phyloP scores from a whole-genome alignment of 2,113 vertebrate genomes.

The Heloderma charlesbogerti region DNA sequence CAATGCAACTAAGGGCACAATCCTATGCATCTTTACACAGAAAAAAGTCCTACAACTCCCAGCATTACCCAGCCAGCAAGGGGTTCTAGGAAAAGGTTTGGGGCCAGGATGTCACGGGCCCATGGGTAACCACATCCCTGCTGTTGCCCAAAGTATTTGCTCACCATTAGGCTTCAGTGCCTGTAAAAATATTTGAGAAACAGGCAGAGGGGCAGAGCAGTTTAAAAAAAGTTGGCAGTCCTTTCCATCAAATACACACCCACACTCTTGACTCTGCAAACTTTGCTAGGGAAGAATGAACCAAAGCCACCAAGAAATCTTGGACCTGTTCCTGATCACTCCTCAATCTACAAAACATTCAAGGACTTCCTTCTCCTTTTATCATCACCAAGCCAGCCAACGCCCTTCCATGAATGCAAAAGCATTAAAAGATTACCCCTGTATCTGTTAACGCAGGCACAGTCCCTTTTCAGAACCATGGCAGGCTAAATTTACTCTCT shows the following conservation, averaged over 20 bases:
- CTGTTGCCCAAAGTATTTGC: no score
- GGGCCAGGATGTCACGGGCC: no score
- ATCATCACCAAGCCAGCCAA: background rate
- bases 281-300: no score
- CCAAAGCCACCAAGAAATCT: background rate
- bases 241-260: background rate
- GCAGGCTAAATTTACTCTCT: no score
- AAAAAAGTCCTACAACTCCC: no score
- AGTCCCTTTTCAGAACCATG: background rate
- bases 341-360: accelerated
- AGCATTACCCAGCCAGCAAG: no score
- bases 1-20: no score
- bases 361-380: background rate
- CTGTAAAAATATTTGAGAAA: background rate
- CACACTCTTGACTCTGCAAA: background rate
- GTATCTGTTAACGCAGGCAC: accelerated
- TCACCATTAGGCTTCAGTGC: no score
- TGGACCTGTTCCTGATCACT: background rate
- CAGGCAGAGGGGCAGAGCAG: background rate
- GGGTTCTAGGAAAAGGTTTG: no score
- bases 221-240: background rate
- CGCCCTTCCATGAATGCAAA: background rate
- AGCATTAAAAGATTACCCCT: background rate
- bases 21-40: no score
- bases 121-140: no score